phyloP scores from a whole-genome alignment of 2,797 vertebrate genomes.

The Sebastes alutus region DNA sequence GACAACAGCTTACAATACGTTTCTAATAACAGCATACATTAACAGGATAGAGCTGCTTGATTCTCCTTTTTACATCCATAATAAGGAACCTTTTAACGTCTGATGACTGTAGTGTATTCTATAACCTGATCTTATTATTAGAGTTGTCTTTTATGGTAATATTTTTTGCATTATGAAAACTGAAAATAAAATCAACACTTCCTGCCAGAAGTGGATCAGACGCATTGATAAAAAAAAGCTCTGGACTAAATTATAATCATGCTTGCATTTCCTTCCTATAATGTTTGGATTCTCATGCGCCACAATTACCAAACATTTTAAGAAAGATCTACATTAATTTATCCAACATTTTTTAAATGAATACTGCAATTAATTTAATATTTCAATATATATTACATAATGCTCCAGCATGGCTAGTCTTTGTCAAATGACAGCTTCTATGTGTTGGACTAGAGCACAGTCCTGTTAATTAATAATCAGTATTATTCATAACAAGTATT shows the following conservation, averaged over 20 bases:
- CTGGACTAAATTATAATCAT: neutral
- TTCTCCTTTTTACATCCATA: neutral
- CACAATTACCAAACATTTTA: neutral
- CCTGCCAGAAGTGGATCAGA: neutral
- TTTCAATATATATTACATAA: neutral
- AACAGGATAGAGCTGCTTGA: neutral
- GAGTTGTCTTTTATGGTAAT: neutral
- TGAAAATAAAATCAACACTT: neutral
- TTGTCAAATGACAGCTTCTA: neutral
- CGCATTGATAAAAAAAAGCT: neutral
- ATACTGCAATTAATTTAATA: neutral
- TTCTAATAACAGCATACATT: constrained; percentile 1
- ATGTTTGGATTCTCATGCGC: neutral
- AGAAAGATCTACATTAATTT: neutral
- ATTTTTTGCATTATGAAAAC: neutral
- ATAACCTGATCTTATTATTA: neutral
- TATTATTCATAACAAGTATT: neutral
- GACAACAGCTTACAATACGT: constrained; percentile 6
- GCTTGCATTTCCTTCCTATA: neutral
- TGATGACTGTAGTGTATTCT: neutral
- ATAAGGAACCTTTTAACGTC: neutral
- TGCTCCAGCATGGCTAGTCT: neutral
- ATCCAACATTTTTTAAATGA: neutral
- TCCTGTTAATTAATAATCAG: neutral
- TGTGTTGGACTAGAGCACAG: neutral